Base-by-base conservation (phyloP, 2,113 vertebrate species). In the Ivindomyrus marchei region DNA sequence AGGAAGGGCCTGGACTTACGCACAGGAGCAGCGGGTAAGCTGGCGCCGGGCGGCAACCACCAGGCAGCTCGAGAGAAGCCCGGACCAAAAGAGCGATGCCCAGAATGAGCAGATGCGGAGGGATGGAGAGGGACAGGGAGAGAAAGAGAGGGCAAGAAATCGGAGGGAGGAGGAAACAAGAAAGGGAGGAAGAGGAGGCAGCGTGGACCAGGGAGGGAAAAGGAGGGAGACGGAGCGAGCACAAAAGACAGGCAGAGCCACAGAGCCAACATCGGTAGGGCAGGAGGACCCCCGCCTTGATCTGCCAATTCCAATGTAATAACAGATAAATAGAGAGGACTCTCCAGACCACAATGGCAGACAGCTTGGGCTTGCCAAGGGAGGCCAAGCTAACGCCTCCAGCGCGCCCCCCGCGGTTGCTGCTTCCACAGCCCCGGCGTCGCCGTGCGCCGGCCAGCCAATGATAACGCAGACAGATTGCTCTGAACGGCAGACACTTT, bases 391-490 rank as follows among this genome's bases (percentile, higher is more conserved):
- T 95, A 95, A 95, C 95, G 92, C 94, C 91, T 94, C 94, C 93
- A 92, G 94, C 94, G 93, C 93, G 93, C 93, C 92, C 91, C 94
- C 94, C 89, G 91, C 94, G 94, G 94, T 92, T 94, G 88, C 92
- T 53, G 91, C 94, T 91, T 85, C 74, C 94, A 92, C 94, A 93
- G 92, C 92, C 94, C 24, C 90, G 92, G 93, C 94, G 93, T 95
- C 94, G 94, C 95, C 95, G 94, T 90, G 77, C 19, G 27, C 87
- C 4, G 58, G 88, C 88, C 52, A 27, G 92, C 93, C 93, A 94
- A 95, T 97, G 97, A 98, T 96, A 95, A 96, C 97, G 96, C 95
- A 92, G 94, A 96, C 96, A 94, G 90, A 96, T 96, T 96, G 96
- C 94, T 96, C 95, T 93, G 94, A 96, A 95, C 96, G 95, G 96